These are phyloP conservation scores for Eurytoma adleriae DNA, from an alignment of 2,888 invertebrate species.

Conservation along the genomic window DNA sequence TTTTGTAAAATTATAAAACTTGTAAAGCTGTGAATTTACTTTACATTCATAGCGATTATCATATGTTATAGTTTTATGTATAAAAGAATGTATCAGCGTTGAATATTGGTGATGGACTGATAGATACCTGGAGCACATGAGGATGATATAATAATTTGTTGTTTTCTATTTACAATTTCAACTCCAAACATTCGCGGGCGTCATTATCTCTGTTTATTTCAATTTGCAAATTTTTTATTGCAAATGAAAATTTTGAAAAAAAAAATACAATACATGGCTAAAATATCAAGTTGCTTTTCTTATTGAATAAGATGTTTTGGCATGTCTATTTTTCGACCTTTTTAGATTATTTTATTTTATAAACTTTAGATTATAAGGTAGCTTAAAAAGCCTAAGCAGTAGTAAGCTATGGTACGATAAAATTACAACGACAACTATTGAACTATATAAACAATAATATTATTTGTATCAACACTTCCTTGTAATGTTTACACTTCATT, in stretches of 20 bases:
- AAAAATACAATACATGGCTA: constrained; percentile 35
- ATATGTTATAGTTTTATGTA: constrained; percentile 58
- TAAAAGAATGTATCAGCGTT: constrained; percentile 63
- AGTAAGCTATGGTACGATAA: constrained; percentile 27
- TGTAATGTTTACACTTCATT: constrained; percentile 28
- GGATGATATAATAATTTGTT: constrained; percentile 61
- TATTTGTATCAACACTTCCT: constrained; percentile 26
- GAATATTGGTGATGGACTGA: constrained; percentile 68
- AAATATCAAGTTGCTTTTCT: constrained; percentile 42
- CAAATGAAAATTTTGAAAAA: constrained; percentile 24
- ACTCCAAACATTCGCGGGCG: constrained; percentile 16
- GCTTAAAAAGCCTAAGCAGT: constrained; percentile 46
- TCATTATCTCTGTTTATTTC: constrained; percentile 29
- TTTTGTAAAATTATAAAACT: constrained; percentile 68
- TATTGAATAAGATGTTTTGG: constrained; percentile 28
- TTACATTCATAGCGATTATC: constrained; percentile 53
- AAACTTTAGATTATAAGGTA: constrained; percentile 47
- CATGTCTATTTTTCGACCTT: constrained; percentile 38
- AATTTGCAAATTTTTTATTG: constrained; percentile 37
- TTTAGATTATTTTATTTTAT: constrained; percentile 48
- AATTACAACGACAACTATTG: constrained; percentile 24
- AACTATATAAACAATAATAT: constrained; percentile 38
- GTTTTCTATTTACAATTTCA: constrained; percentile 22
- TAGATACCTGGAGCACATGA: constrained; percentile 66
- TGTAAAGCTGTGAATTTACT: constrained; percentile 63